phyloP scores from a whole-genome alignment of 35 echinoderm and acorn worm genomes.

The Amphiura filiformis region DNA sequence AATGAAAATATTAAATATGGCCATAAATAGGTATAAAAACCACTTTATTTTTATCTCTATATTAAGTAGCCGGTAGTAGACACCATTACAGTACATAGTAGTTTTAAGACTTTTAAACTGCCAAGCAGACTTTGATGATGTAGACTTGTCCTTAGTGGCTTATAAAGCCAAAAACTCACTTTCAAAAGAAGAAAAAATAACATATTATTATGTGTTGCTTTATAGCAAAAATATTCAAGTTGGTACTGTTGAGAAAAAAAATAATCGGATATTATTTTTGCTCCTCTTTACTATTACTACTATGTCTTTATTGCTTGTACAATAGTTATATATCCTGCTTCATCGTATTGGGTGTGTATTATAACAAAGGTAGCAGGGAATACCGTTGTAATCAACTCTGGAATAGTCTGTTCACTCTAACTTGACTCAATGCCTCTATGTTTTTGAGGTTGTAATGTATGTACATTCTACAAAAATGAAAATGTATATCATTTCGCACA shows the following conservation, averaged over 20 bases:
- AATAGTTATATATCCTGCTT: constrained; percentile 8
- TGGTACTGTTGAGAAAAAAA: constrained; percentile 4
- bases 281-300: neutral
- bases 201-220: constrained; percentile 15
- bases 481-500: too few relatives aligned
- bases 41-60: constrained; percentile 8
- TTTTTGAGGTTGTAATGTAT: too few relatives aligned
- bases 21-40: constrained; percentile 9
- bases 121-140: neutral
- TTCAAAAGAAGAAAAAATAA: neutral
- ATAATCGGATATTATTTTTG: constrained; percentile 4
- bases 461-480: too few relatives aligned
- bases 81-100: constrained; percentile 7
- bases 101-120: constrained; percentile 1
- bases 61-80: neutral
- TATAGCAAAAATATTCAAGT: constrained; percentile 14
- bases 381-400: neutral
- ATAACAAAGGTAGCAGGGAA: constrained; percentile 3
- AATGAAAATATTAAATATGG: neutral
- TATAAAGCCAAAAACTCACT: constrained; percentile 1
- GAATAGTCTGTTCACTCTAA: neutral
- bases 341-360: constrained; percentile 2
- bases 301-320: constrained; percentile 10
- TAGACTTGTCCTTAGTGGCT: neutral
- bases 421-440: too few relatives aligned